phyloP scores from a whole-genome alignment of 2,888 invertebrate species.

The Andrena praecox region DNA sequence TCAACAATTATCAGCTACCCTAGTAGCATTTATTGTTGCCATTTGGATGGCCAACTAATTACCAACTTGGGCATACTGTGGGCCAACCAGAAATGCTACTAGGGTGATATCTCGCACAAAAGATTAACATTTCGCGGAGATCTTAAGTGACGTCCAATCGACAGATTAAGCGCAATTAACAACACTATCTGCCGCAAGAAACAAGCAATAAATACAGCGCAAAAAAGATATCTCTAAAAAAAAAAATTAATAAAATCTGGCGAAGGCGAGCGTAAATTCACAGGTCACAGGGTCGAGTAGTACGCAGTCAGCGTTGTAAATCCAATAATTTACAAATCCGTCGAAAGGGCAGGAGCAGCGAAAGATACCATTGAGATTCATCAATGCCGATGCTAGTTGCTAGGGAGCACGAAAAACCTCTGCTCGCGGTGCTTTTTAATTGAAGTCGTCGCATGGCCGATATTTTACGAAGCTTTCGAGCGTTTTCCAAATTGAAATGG shows the following conservation, averaged over 20 bases:
- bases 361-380: slow-evolving; percentile 3
- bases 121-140: too few relatives aligned
- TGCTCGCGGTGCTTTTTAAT: slow-evolving; percentile 20
- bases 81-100: too few relatives aligned
- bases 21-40: too few relatives aligned
- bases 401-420: slow-evolving; percentile 7
- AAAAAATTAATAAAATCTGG: background rate
- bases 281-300: background rate
- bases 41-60: too few relatives aligned
- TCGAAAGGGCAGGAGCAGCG: background rate
- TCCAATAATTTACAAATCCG: slow-evolving; percentile 10
- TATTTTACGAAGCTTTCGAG: slow-evolving; percentile 25
- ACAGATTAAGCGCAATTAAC: too few relatives aligned
- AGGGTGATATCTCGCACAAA: too few relatives aligned
- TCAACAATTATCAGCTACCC: too few relatives aligned
- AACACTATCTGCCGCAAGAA: too few relatives aligned
- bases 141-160: too few relatives aligned
- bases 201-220: too few relatives aligned
- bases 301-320: slow-evolving; percentile 1
- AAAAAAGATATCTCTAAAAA: background rate
- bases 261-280: background rate
- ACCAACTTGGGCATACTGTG: too few relatives aligned
- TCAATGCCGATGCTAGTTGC: slow-evolving; percentile 10
- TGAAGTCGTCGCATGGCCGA: slow-evolving; percentile 11
- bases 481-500: slow-evolving; percentile 34